Percentiles rank a stretch among this genome's conserved stretches.
Evolutionary conservation across 2,888 invertebrate species (phyloP).

Genomic region (Parnassius glacialis): DNA sequence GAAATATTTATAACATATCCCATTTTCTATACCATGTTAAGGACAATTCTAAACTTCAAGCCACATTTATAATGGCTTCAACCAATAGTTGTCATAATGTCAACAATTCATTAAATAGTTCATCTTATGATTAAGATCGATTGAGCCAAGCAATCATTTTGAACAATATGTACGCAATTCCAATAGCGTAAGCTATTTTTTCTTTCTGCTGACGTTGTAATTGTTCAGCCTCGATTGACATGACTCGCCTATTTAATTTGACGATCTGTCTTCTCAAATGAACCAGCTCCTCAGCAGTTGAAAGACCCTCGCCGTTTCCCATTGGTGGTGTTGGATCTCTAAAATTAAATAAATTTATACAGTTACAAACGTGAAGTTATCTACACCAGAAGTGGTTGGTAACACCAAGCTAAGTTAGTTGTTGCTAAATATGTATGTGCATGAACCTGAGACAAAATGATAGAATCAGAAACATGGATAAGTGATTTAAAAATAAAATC

Average conservation of each 20-base stretch:
- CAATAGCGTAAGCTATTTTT: constrained; percentile 90
- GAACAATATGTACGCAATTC: constrained; percentile 91
- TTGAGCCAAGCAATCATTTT: constrained; percentile 92
- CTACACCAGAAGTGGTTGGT: no score
- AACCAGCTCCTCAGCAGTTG: constrained; percentile 88
- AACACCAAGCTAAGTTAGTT: no score
- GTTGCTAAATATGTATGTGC: no score
- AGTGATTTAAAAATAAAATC: no score
- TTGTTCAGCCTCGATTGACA: constrained; percentile 92
- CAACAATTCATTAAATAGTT: constrained; percentile 57
- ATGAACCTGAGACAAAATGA: no score
- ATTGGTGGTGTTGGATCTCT: constrained; percentile 86
- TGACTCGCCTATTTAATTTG: constrained; percentile 91
- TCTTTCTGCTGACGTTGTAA: constrained; percentile 92
- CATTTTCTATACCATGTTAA: constrained; percentile 23
- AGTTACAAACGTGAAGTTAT: no score
- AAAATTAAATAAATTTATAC: constrained; percentile 30
- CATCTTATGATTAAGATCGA: constrained; percentile 72
- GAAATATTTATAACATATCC: constrained; percentile 23
- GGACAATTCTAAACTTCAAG: constrained; percentile 28
- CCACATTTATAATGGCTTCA: constrained; percentile 23
- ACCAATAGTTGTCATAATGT: constrained; percentile 52
- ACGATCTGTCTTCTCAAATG: constrained; percentile 92
- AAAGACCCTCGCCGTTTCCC: constrained; percentile 83
- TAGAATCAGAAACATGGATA: no score